Evolutionary conservation across 2,797 vertebrate genomes (phyloP), one percentile per base, ranked within the genome.

Genomic region (Acridotheres tristis): DNA sequence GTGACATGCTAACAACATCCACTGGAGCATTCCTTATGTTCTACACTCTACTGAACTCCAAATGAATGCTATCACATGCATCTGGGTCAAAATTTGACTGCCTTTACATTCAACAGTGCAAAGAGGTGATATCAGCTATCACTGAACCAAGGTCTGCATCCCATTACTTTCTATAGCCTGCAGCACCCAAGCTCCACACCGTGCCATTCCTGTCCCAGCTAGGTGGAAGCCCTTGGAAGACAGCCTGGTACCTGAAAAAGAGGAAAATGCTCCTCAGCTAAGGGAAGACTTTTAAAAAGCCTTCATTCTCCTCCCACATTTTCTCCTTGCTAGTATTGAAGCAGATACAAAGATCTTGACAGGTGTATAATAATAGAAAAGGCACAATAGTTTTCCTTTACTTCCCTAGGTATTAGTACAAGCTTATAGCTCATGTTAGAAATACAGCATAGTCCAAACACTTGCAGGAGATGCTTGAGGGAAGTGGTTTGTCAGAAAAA

Each of bases 11-110:
- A 81, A 88, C 66, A 68, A 34, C 51, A 54, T 17, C 40, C 17
- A 68, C 38, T 26, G 62, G n/a, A 88, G 73, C 36, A 83, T 54
- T 88, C 55, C 63, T 58, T 51, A 85, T 26, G 16, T 42, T 88
- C 81, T 34, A 48, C 0, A 4, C 47, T 67, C 88, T 1, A 2
- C 13, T 76, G 55, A 90, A 55, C 59, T 87, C 77, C 59, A 86
- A 69, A 84, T 75, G 55, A 94, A 66, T 1, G 2, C 67, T 75
- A 86, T 93, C 92, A 57, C 82, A 93, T 95, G 94, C 48, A 95
- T 95, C 94, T 93, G 88, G 90, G 96, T 91, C 93, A 87, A 81
- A 90, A 95, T 95, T 88, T 91, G 91, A 91, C 88, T 95, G 67
- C 25, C 85, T 93, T 84, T 88, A 84, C 77, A 82, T 34, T 23